Conservation (phyloP, 2,113 vertebrate genomes). For the Myanophis thanlyinensis region DNA sequence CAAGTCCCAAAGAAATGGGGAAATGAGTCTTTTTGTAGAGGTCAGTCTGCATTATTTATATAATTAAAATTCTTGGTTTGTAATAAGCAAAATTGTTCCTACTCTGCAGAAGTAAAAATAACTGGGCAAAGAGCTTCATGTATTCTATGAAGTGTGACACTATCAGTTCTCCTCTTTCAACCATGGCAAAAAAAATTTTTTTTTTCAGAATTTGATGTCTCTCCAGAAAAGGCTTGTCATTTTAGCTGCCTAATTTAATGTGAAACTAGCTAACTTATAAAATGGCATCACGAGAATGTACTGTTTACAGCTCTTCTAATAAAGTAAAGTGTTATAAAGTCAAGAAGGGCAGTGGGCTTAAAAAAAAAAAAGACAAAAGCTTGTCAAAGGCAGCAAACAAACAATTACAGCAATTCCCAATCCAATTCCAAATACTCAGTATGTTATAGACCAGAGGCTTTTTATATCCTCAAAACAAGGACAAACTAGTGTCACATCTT, state of each 20-base stretch:
- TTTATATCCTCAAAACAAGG: background rate
- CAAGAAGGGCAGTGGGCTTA: background rate
- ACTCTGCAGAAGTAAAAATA: background rate
- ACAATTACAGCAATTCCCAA: background rate
- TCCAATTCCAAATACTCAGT: background rate
- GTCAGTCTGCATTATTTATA: background rate
- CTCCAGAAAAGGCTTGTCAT: slow-evolving; percentile 48
- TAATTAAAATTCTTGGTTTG: background rate
- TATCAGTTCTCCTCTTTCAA: slow-evolving; percentile 18
- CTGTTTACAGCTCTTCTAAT: slow-evolving; percentile 15
- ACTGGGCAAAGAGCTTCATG: background rate
- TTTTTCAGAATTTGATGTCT: slow-evolving; percentile 44
- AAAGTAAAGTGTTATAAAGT: background rate
- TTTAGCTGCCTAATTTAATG: slow-evolving; percentile 25
- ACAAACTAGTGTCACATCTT: background rate
- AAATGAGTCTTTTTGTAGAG: background rate
- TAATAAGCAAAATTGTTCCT: background rate
- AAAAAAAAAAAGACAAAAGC: background rate
- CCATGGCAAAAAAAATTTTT: no score
- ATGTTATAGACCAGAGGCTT: background rate
- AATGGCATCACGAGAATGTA: background rate
- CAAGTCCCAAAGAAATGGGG: background rate
- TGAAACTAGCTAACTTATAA: slow-evolving; percentile 53
- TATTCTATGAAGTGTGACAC: slow-evolving; percentile 9
- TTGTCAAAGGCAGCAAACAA: background rate